These are phyloP conservation scores for Ramphastos sulfuratus DNA, from an alignment of 2,113 vertebrate genomes.

Conservation along the genomic window DNA sequence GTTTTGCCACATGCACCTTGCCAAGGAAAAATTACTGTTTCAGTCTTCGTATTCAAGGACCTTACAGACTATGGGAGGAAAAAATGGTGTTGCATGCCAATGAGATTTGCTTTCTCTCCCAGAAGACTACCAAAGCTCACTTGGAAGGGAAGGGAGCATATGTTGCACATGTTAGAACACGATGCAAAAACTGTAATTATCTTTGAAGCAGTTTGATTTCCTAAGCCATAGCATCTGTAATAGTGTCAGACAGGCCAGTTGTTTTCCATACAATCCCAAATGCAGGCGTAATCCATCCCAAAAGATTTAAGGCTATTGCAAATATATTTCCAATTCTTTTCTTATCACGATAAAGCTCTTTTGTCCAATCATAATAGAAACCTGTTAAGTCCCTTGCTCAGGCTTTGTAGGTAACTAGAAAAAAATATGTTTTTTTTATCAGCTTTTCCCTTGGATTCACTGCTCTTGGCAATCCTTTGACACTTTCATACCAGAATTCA, in stretches of 20 bases:
- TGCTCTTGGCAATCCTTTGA: neutral
- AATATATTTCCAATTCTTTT: neutral
- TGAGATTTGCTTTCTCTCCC: neutral
- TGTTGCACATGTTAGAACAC: neutral
- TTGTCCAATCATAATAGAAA: neutral
- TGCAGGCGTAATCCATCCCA: neutral
- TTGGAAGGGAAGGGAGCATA: neutral
- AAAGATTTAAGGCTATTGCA: neutral
- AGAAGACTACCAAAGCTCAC: neutral
- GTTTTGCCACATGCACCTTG: neutral
- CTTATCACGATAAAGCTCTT: neutral
- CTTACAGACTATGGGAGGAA: neutral
- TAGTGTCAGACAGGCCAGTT: neutral
- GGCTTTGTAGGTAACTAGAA: neutral
- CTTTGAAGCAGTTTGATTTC: conserved; percentile 6
- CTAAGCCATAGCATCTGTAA: neutral
- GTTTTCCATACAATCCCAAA: neutral
- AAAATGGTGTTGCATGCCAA: neutral
- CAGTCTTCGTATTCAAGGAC: neutral
- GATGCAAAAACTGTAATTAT: neutral
- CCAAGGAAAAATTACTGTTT: neutral
- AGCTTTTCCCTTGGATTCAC: neutral
- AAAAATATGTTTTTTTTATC: neutral
- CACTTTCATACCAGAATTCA: neutral
- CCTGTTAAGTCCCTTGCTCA: neutral